Percentiles rank a stretch among this genome's conserved stretches.
phyloP scores from a whole-genome alignment of 2,113 vertebrate species.

The Theropithecus gelada region DNA sequence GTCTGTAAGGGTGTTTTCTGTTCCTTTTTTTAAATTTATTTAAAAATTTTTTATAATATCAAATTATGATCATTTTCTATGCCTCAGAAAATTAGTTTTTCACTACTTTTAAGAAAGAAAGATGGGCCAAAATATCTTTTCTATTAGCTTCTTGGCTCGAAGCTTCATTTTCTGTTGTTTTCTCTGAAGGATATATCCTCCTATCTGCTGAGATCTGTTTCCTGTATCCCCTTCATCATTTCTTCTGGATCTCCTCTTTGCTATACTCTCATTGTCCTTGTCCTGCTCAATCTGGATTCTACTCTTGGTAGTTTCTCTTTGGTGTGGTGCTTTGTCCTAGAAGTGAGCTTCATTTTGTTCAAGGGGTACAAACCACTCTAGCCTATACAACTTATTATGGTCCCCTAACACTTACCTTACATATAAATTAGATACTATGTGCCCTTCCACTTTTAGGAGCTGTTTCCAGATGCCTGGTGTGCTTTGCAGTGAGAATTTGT shows the following conservation, averaged over 20 bases:
- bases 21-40: neutral
- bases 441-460: neutral
- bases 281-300: neutral
- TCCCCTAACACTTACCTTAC: neutral
- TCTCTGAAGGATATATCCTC: neutral
- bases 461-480: neutral
- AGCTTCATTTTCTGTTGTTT: neutral
- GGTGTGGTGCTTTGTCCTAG: neutral
- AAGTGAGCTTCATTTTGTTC: neutral
- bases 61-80: neutral
- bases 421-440: neutral
- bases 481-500: neutral
- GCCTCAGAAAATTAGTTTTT: neutral
- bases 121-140: neutral
- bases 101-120: neutral
- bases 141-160: neutral
- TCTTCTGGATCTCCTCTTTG: neutral
- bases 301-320: neutral
- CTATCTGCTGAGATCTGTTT: neutral
- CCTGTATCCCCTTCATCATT: neutral
- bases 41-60: neutral
- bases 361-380: neutral
- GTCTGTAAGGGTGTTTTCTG: neutral
- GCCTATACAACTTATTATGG: neutral
- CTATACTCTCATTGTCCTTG: neutral